Evolutionary conservation across 2,797 vertebrate species (phyloP), one percentile per base, ranked within the genome.

Genomic region (Acanthurus leucopareius): DNA sequence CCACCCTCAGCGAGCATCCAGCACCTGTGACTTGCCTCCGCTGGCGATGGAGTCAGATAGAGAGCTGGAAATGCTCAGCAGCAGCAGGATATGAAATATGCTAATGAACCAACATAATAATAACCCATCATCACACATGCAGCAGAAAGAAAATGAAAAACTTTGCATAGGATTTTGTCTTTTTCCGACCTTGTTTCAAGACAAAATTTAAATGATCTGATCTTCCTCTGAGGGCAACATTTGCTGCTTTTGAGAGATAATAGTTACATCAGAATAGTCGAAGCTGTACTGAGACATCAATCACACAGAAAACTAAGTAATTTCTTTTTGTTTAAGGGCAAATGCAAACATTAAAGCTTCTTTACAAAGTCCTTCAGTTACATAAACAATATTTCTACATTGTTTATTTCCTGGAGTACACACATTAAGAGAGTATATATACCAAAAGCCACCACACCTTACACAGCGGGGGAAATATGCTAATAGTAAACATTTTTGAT

Each of bases 51-150:
- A 88, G 78, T 84, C 69, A 68, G 90, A 90, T 87, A 77, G 72
- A 67, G 76, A 70, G 80, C 81, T 59, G 77, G 47, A 63, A 84
- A 75, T 14, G 32, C 73, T 83, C 16, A 0, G 79, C 86, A 35
- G 32, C 32, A 59, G 87, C 88, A 88, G 90, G 88, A 91, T 92
- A 91, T 92, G 89, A 92, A 89, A 93, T 91, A 93, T 93, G 91
- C 79, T 91, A 93, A 93, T 93, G 85, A 84, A 45, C 28, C 51
- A 0, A 56, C 51, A 79, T 86, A 79, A 87, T 92, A 88, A 91
- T 80, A 89, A 80, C 53, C 78, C 72, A 75, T 82, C 86, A 85
- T 84, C 66, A 62, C 60, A 52, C 72, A 47, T 35, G 22, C 16
- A 7, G 53, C 28, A 10, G 77, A 56, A 20, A 69, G 76, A 90